Percentiles rank a stretch among this genome's conserved stretches.
Conservation (phyloP, 1,140 invertebrate species). For the Solenopsis fugax region DNA sequence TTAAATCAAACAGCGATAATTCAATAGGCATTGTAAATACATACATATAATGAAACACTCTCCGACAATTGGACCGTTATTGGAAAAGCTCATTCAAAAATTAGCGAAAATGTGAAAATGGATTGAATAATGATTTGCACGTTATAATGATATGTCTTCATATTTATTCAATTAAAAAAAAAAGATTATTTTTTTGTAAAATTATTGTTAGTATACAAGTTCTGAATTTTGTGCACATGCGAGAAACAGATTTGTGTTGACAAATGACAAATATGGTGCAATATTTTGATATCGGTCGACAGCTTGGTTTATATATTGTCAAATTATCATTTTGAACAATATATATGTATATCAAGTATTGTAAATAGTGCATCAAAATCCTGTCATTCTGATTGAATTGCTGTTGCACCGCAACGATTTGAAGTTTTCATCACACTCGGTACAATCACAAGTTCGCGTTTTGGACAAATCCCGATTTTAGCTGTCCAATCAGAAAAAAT, state of each 20-base stretch:
- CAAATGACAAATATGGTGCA: neutral
- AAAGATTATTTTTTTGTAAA: neutral
- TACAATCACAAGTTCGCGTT: slow-evolving; percentile 9
- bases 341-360: slow-evolving; percentile 24
- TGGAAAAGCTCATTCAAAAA: slow-evolving; percentile 36
- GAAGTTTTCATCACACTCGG: slow-evolving; percentile 24
- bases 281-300: slow-evolving; percentile 15
- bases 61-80: slow-evolving; percentile 15
- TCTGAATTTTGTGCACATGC: neutral
- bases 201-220: neutral
- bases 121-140: neutral
- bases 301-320: slow-evolving; percentile 17
- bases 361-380: slow-evolving; percentile 17
- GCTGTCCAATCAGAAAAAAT: neutral
- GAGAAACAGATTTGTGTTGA: neutral
- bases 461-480: neutral
- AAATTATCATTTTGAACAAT: slow-evolving; percentile 47
- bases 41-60: slow-evolving; percentile 20
- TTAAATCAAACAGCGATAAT: slow-evolving; percentile 54
- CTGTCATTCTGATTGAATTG: slow-evolving; percentile 42
- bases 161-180: slow-evolving; percentile 28
- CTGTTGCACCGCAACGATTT: slow-evolving; percentile 15
- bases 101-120: slow-evolving; percentile 19
- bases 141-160: neutral
- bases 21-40: slow-evolving; percentile 23